Percentiles rank a stretch among this genome's conserved stretches.
These are phyloP conservation scores for Huso huso DNA, from an alignment of 2,797 vertebrate genomes.

Conservation along the genomic window DNA sequence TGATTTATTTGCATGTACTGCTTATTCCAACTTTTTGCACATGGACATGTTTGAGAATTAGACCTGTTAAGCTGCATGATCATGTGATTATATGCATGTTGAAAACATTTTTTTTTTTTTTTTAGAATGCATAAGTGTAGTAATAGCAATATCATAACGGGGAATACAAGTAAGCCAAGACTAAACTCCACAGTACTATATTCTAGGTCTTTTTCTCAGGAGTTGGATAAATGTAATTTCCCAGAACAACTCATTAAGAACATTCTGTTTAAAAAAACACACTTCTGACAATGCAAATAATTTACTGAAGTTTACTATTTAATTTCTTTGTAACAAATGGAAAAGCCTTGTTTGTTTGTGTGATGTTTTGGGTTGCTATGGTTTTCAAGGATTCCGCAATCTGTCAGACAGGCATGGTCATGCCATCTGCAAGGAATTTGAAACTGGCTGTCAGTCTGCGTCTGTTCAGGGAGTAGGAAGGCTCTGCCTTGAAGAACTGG, in stretches of 20 bases:
- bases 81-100: neutral
- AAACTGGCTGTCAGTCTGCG: too few species aligned
- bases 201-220: neutral
- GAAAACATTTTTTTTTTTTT: neutral
- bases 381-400: too few species aligned
- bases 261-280: neutral
- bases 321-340: neutral
- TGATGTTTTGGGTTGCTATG: neutral
- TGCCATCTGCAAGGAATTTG: too few species aligned
- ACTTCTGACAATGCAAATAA: neutral
- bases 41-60: too few species aligned
- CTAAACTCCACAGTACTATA: neutral
- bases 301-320: too few species aligned
- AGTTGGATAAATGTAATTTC: neutral
- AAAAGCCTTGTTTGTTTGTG: neutral
- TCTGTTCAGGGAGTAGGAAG: too few species aligned
- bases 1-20: too few species aligned
- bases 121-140: neutral
- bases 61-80: too few species aligned
- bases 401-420: too few species aligned
- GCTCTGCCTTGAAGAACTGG: neutral
- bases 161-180: neutral
- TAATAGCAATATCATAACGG: neutral
- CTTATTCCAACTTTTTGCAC: too few species aligned
- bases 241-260: slow-evolving; percentile 1